phyloP scores from a whole-genome alignment of 2,113 vertebrate genomes.

The Triplophysa rosa region DNA sequence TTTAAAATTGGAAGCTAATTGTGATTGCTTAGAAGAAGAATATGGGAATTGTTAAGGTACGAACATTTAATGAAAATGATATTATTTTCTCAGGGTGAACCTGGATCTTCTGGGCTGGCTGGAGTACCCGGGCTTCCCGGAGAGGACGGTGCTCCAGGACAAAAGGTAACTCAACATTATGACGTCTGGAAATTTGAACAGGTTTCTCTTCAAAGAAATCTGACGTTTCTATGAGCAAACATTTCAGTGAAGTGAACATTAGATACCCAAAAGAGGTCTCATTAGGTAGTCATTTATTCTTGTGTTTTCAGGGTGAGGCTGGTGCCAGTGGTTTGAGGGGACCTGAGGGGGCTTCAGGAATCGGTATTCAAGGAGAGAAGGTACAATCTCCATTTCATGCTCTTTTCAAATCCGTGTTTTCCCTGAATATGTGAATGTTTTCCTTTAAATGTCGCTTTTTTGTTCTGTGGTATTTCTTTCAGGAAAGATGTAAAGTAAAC shows the following conservation, averaged over 20 bases:
- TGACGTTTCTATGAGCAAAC: not conserved
- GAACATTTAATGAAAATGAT: not conserved
- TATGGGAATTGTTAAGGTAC: not conserved
- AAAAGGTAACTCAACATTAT: conserved; percentile 73
- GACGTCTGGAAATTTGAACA: not conserved
- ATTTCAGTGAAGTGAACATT: not conserved
- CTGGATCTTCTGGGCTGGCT: conserved; percentile 76
- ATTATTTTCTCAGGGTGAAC: conserved; percentile 74
- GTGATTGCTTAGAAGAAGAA: too few species aligned
- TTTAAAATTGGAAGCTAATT: not conserved
- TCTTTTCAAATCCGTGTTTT: not conserved
- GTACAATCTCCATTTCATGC: conserved; percentile 55
- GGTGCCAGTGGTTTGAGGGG: conserved; percentile 82
- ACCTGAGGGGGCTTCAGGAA: conserved; percentile 78
- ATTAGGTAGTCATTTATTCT: not conserved
- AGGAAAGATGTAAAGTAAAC: too few species aligned
- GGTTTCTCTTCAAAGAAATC: too few species aligned
- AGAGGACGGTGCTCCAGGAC: conserved; percentile 83
- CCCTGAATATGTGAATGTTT: not conserved
- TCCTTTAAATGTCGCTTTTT: too few species aligned
- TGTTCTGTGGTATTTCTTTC: too few species aligned
- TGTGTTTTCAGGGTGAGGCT: conserved; percentile 78
- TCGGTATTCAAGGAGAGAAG: conserved; percentile 87
- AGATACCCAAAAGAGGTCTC: too few species aligned
- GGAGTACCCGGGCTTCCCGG: conserved; percentile 84